These are phyloP conservation scores for Orchestes rusci DNA, from an alignment of 2,888 invertebrate species.

Conservation along the genomic window DNA sequence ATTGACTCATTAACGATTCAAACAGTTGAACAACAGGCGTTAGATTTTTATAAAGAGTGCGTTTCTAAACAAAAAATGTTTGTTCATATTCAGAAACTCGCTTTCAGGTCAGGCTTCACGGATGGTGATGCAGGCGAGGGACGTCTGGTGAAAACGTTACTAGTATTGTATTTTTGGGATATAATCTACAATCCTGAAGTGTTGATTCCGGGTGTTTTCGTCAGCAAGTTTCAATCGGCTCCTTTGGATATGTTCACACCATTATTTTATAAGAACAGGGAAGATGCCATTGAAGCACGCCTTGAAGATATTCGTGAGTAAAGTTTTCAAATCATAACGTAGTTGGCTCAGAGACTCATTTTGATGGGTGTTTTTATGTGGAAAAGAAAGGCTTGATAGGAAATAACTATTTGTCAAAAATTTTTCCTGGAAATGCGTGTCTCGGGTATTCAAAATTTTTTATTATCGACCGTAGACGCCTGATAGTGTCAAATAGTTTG, in stretches of 20 bases:
- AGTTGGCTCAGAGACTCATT: too few species aligned
- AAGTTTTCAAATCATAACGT: too few species aligned
- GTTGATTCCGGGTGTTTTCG: conserved; percentile 44
- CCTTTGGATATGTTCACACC: conserved; percentile 65
- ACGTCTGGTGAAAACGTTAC: conserved; percentile 31
- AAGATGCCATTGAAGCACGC: conserved; percentile 49
- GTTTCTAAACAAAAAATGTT: too few species aligned
- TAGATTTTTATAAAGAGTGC: conserved; percentile 44
- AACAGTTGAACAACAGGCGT: conserved; percentile 52
- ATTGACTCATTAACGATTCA: conserved; percentile 40
- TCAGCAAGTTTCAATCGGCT: conserved; percentile 50
- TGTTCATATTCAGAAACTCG: too few species aligned
- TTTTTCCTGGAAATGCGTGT: too few species aligned
- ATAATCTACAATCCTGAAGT: conserved; percentile 53
- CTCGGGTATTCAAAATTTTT: too few species aligned
- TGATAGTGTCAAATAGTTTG: too few species aligned
- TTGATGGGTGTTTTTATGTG: too few species aligned
- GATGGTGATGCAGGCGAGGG: conserved; percentile 44
- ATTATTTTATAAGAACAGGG: conserved; percentile 61
- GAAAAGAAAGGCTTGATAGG: too few species aligned
- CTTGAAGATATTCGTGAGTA: conserved; percentile 3
- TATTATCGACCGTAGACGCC: too few species aligned
- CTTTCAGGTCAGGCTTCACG: conserved; percentile 41
- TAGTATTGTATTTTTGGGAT: conserved; percentile 64
- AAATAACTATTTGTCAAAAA: too few species aligned